Evolutionary conservation across 1,140 invertebrate genomes (phyloP), one percentile per base, ranked within the genome.

Genomic region (Monochamus saltuarius): DNA sequence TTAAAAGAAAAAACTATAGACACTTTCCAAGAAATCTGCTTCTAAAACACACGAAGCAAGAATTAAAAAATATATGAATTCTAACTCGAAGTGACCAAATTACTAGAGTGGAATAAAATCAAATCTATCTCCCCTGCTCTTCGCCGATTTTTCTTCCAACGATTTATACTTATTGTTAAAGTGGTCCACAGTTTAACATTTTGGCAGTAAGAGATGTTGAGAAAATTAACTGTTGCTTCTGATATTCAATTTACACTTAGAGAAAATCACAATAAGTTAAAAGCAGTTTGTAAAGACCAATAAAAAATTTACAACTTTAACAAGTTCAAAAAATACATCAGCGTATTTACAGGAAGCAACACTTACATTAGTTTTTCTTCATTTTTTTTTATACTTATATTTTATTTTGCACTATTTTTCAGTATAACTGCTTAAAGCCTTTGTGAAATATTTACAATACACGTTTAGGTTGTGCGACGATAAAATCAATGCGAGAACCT

Each of bases 161-260:
- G 39, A 42, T 42, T 42, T 42, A 50, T 39, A 22, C 16, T 60
- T 64, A 59, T 57, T 62, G 55, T 64, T 53, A 62, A 51, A 22
- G 56, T 68, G 66, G 66, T 68, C 66, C 66, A 66, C 60, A 68
- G 64, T 55, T 62, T 47, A 46, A 51, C 50, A 59, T 52, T 62
- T 53, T 68, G 66, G 66, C 66, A 68, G 66, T 67, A 58, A 60
- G 40, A 53, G 47, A 19, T 29, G 17, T 29, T 19, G 16, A 54
- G 36, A 34, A 52, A 63, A 52, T 59, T 19, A 22, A 59, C 19
- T 49, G 22, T 61, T 43, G 52, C 56, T 50, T 51, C 36, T 37
- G 54, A 22, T 43, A 16, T 55, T n/a, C 7, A n/a, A 43, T 42
- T 36, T 14, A 40, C 39, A 13, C n/a, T 16, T 14, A 29, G 47